A percentile compares a stretch with the other conserved stretches of the same genome.
These are phyloP conservation scores for Columba janthina DNA, from an alignment of 2,113 vertebrate genomes.

Conservation along the genomic window DNA sequence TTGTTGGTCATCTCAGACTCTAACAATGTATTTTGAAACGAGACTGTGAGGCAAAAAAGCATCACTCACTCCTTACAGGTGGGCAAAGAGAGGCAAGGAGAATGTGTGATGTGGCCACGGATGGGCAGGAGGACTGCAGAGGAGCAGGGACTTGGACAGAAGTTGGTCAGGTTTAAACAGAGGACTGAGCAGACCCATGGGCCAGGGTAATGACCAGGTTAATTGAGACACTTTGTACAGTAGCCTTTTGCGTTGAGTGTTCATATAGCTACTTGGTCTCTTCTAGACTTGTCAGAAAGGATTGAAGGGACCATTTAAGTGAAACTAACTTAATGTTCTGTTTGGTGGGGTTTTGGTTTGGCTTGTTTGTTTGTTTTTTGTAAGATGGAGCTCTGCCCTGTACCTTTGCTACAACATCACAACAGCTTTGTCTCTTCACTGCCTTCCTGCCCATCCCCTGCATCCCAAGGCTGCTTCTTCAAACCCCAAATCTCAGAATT, in stretches of 20 bases:
- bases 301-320: neutral
- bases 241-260: neutral
- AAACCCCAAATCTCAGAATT: neutral
- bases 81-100: neutral
- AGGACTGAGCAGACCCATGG: neutral
- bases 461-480: neutral
- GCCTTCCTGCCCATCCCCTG: neutral
- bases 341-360: too few species aligned
- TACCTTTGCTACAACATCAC: neutral
- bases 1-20: neutral
- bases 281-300: neutral
- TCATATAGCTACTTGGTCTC: neutral
- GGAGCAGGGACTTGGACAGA: neutral
- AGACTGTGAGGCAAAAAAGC: neutral
- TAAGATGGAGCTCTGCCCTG: neutral
- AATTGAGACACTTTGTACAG: neutral
- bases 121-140: neutral
- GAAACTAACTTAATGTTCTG: neutral
- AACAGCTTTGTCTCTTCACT: neutral
- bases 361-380: neutral
- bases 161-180: neutral
- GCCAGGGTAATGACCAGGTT: neutral
- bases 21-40: neutral
- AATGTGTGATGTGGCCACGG: accelerated
- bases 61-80: neutral